phyloP scores from a whole-genome alignment of 2,113 vertebrate genomes.

The Cisticola juncidis region DNA sequence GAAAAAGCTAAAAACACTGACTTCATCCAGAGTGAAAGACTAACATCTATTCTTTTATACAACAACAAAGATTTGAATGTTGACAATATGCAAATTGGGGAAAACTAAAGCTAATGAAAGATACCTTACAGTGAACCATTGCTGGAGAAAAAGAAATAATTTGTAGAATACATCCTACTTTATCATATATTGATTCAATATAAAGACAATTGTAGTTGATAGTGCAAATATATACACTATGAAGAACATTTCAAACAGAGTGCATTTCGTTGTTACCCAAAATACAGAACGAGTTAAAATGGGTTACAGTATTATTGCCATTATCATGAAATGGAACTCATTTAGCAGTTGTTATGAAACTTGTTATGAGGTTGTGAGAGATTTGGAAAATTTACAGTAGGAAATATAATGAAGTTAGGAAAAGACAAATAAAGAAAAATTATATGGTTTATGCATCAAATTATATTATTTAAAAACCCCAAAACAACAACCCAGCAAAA shows the following conservation, averaged over 20 bases:
- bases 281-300: background rate
- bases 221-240: background rate
- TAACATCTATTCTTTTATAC: background rate
- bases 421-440: background rate
- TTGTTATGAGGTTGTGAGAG: background rate
- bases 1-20: background rate
- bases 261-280: background rate
- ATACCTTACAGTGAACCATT: background rate
- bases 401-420: background rate
- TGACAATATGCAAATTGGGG: background rate
- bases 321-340: background rate
- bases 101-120: background rate
- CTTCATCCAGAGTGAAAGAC: background rate
- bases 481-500: background rate
- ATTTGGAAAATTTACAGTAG: background rate
- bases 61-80: background rate
- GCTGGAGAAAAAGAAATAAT: background rate
- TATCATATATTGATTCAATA: background rate
- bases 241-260: background rate
- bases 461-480: background rate
- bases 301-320: background rate
- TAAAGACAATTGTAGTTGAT: background rate
- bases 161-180: background rate
- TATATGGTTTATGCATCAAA: background rate
- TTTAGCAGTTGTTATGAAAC: background rate